Evolutionary conservation across 2,888 invertebrate genomes (phyloP).

Genomic region (Neocrepidodera transversa): DNA sequence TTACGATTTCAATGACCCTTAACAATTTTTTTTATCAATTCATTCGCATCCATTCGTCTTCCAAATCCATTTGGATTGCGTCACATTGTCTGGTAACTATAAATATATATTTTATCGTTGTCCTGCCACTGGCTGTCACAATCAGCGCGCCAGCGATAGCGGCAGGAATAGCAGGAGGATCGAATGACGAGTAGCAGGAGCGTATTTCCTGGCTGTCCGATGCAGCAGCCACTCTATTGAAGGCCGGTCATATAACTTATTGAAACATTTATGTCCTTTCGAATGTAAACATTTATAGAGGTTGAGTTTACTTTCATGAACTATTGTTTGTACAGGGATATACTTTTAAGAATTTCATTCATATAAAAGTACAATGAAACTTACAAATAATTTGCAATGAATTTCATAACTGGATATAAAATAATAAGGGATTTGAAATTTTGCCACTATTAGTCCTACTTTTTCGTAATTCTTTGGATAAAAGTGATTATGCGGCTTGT

Average conservation of each 20-base stretch:
- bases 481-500: too few species aligned
- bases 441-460: too few species aligned
- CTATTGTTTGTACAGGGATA: too few species aligned
- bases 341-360: too few species aligned
- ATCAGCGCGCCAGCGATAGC: constrained; percentile 45
- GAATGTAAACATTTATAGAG: constrained; percentile 58
- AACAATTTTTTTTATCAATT: too few species aligned
- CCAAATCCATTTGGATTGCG: constrained; percentile 13
- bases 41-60: constrained; percentile 14
- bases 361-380: too few species aligned
- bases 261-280: constrained; percentile 54
- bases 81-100: constrained; percentile 21
- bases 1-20: too few species aligned
- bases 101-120: constrained; percentile 26
- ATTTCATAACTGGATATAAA: too few species aligned
- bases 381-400: too few species aligned
- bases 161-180: constrained; percentile 46
- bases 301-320: too few species aligned
- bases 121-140: constrained; percentile 46
- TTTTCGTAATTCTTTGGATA: too few species aligned
- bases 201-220: constrained; percentile 57
- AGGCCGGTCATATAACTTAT: constrained; percentile 47
- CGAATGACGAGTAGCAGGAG: constrained; percentile 52
- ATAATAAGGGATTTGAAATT: too few species aligned
- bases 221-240: constrained; percentile 52